Percentiles rank a stretch among this genome's conserved stretches.
Evolutionary conservation across 2,888 invertebrate genomes (phyloP).

Genomic region (Epirrhoe alternata): DNA sequence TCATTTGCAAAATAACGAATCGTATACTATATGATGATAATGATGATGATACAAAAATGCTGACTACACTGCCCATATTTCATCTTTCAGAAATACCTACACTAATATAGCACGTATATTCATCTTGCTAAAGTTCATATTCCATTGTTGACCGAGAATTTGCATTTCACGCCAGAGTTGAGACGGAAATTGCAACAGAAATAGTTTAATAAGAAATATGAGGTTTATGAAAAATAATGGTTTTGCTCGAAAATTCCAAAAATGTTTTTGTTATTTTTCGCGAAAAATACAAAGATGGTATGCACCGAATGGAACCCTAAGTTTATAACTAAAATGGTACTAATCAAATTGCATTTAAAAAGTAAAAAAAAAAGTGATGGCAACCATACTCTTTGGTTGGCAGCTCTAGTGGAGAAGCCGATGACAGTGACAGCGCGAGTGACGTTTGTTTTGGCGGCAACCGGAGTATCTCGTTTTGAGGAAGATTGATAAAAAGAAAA

Average conservation of each 20-base stretch:
- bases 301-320: no score
- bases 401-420: no score
- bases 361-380: no score
- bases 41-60: neutral
- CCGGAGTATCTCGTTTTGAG: no score
- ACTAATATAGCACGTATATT: neutral
- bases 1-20: neutral
- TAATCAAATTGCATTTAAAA: no score
- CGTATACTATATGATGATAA: neutral
- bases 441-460: no score
- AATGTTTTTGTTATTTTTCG: neutral
- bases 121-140: neutral
- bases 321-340: no score
- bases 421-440: no score
- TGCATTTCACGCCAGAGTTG: constrained; percentile 7
- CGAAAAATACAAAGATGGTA: no score
- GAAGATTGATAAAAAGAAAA: no score
- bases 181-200: constrained; percentile 14
- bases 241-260: neutral
- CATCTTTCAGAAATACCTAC: neutral
- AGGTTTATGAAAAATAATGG: neutral
- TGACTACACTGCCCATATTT: neutral
- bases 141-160: neutral
- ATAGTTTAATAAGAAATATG: constrained; percentile 11
- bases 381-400: no score